phyloP scores from a whole-genome alignment of 2,888 invertebrate species.

The Charanyca ferruginea region DNA sequence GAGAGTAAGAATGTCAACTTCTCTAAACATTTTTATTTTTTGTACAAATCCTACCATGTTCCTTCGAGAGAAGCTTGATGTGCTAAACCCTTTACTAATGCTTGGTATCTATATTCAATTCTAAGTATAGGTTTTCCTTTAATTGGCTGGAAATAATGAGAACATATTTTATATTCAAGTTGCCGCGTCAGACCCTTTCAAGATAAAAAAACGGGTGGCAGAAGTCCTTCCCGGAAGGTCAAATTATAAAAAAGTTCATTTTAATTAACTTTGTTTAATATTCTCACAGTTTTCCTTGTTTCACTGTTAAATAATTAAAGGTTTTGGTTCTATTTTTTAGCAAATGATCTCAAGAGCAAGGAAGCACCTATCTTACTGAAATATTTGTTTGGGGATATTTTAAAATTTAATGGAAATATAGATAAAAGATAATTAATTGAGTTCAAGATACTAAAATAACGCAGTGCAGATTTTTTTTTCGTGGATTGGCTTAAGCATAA shows the following conservation, averaged over 20 bases:
- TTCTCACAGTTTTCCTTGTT: conserved; percentile 28
- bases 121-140: background rate
- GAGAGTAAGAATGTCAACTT: too few relatives aligned
- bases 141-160: background rate
- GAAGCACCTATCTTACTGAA: background rate
- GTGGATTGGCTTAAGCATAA: too few relatives aligned
- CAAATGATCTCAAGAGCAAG: background rate
- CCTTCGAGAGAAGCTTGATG: too few relatives aligned
- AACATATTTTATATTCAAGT: conserved; percentile 18
- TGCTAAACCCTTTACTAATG: too few relatives aligned
- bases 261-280: conserved; percentile 39
- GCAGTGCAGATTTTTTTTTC: too few relatives aligned
- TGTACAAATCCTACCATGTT: too few relatives aligned
- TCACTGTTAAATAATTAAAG: background rate
- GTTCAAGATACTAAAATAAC: too few relatives aligned
- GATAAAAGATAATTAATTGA: too few relatives aligned
- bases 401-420: too few relatives aligned
- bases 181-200: conserved; percentile 9
- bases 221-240: conserved; percentile 6
- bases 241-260: conserved; percentile 21
- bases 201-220: conserved; percentile 22
- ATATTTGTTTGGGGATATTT: background rate
- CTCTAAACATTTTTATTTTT: too few relatives aligned
- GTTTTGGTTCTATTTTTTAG: background rate
- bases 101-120: too few relatives aligned